A percentile compares a stretch with the other conserved stretches of the same genome.
phyloP scores from a whole-genome alignment of 2,888 invertebrate genomes.

The Orthosia cruda region DNA sequence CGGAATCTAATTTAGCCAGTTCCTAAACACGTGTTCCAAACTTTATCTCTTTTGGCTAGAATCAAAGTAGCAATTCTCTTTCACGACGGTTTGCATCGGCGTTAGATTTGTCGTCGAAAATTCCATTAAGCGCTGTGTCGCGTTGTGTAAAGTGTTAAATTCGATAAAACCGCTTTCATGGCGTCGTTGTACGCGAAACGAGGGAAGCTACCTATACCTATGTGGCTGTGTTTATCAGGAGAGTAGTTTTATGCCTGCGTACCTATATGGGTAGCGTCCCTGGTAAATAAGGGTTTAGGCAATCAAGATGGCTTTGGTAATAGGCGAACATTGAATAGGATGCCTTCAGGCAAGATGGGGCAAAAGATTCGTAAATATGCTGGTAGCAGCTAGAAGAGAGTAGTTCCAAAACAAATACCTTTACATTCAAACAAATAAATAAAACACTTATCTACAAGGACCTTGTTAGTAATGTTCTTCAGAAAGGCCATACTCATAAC shows the following conservation, averaged over 20 bases:
- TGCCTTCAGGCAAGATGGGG: neutral
- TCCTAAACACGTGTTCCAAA: constrained; percentile 61
- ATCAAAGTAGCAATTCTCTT: constrained; percentile 67
- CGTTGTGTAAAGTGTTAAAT: no score
- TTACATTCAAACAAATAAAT: neutral
- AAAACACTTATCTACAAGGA: no score
- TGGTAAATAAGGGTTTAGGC: neutral
- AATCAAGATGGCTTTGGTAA: constrained; percentile 5
- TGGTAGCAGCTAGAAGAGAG: neutral
- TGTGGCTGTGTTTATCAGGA: constrained; percentile 9
- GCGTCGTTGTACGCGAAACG: constrained; percentile 39
- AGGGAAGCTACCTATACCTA: constrained; percentile 9
- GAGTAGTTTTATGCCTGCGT: constrained; percentile 30
- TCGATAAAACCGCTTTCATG: constrained; percentile 67
- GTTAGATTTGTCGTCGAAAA: constrained; percentile 66
- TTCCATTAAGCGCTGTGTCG: constrained; percentile 64
- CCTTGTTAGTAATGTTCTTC: no score
- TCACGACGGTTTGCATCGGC: constrained; percentile 63
- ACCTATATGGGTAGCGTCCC: neutral
- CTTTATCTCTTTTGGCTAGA: constrained; percentile 63
- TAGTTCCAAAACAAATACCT: neutral
- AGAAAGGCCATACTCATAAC: no score
- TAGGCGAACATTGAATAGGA: neutral
- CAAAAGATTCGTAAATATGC: neutral
- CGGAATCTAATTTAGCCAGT: constrained; percentile 54